Conservation (phyloP, 2,113 vertebrate species). For the Hemiprocne comata region DNA sequence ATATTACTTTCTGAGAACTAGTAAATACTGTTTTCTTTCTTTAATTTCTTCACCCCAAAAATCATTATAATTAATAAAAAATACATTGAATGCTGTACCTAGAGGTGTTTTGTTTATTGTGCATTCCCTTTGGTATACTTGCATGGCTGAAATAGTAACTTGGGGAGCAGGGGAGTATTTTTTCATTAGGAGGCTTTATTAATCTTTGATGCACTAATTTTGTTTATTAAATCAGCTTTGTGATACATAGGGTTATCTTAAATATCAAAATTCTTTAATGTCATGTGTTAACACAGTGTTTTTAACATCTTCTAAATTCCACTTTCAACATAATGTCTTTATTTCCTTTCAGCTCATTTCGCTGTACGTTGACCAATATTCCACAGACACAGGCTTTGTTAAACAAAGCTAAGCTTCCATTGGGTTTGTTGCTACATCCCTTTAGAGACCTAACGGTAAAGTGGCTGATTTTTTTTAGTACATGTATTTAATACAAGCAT, state of each 20-base stretch:
- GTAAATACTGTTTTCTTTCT: not conserved
- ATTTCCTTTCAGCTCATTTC: constrained; percentile 85
- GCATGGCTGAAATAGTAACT: not conserved
- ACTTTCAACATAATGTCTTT: not conserved
- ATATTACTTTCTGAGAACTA: not conserved
- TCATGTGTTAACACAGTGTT: not conserved
- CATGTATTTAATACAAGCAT: not conserved
- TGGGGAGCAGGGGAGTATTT: not conserved
- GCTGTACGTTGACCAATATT: constrained; percentile 92
- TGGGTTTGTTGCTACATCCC: constrained; percentile 94
- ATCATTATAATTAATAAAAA: not conserved
- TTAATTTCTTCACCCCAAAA: not conserved
- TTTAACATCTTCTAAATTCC: not conserved
- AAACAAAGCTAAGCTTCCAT: constrained; percentile 95
- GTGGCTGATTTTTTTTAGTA: not conserved
- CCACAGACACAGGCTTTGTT: constrained; percentile 94
- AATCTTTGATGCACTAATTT: not conserved
- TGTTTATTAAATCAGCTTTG: not conserved
- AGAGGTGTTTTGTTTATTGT: not conserved
- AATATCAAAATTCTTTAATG: not conserved
- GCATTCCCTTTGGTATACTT: not conserved
- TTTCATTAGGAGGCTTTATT: not conserved
- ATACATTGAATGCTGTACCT: not conserved
- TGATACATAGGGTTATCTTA: not conserved
- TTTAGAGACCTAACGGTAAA: constrained; percentile 96